Base-by-base conservation (phyloP, 2,888 invertebrate species). In the Syrphus vitripennis region DNA sequence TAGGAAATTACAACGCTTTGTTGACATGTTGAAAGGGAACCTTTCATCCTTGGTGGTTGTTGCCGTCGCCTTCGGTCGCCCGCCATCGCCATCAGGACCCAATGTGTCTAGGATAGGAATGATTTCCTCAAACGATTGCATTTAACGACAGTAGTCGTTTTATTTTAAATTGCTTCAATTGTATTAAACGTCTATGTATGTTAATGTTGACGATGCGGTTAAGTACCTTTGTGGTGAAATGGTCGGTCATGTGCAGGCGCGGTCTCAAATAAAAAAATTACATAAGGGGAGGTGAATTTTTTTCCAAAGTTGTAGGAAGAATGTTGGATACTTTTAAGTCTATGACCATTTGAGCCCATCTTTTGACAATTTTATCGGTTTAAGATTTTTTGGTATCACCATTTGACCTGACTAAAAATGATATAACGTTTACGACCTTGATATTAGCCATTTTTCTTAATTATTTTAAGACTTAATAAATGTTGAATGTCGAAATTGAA, bases 121-220 rank as follows among this genome's bases (percentile, higher is more conserved):
- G 74, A 70, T 77, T 81, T 81, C 81, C 81, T 81, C 76, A 77
- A 82, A 77, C 67, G 86, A 81, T 82, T 86, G 86, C 77, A 77
- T 81, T 77, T 82, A 72, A 86, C 77, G 81, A 81, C 80, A 50
- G 63, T 26, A 63, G 71, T 57, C 65, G 40, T 84, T 69, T 57
- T 50, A 67, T 34, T 63, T 79, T 26, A 71, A 84, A 84, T 75
- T 75, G 80, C 75, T 80, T 83, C 75, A 84, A 80, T 84, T 80
- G 76, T 80, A 75, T 74, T 80, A 31, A 48, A 21, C 26, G 61
- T 69, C 16, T 26, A 16, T 57, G 40, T 29, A 63, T 67, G n/a
- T 57, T 34, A 31, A 34, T 59, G 59, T 59, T 37, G 55, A 53
- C 16, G 12, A 55, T 55, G 67, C 67, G 69, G 61, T 70, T 65